Base-by-base conservation (phyloP, 1,140 invertebrate species). In the Probaryconus sp. region DNA sequence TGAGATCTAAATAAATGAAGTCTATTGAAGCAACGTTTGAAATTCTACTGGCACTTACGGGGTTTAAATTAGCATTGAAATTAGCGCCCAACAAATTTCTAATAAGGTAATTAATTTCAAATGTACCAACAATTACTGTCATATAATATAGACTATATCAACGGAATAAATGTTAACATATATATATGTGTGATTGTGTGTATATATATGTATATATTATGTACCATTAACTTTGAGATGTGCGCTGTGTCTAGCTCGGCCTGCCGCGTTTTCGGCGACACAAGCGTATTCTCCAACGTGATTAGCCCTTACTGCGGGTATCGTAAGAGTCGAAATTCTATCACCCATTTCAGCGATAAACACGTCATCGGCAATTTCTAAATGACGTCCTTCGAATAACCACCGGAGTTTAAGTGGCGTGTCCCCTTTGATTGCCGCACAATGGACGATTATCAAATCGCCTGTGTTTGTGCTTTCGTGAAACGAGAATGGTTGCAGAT, bases 221-320 rank as follows among this genome's bases (percentile, higher is more conserved):
- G 79, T 88, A 90, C 89, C 89, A 72, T 89, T 89, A 60, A 90
- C 88, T 85, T 88, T 88, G 20, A 90, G 87, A 74, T 87, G 79
- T 17, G 92, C 89, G 30, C 91, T 90, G 82, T 90, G 90, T 72
- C 88, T 90, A 47, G 89, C 88, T 48, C 83, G 87, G 60, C 92
- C 92, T 30, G 92, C 92, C 33, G 87, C 84, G 86, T 95, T 95
- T 68, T 88, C 89, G 16, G 92, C 93, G 18, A 90, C 84, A 83
- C 94, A 95, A 9, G 93, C 92, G 82, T 94, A 95, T 79, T 93
- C 92, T 7, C 94, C 94, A 53, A 91, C 88, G 84, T 94, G 91
- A 63, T 89, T 85, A 47, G 82, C 83, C 69, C 72, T 81, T 28
- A 87, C 85, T 5, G 84, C 76, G 31, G 88, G 85, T 63, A 89